Base-by-base conservation (phyloP, 2,888 invertebrate species). In the Cecidostiba fungosa region DNA sequence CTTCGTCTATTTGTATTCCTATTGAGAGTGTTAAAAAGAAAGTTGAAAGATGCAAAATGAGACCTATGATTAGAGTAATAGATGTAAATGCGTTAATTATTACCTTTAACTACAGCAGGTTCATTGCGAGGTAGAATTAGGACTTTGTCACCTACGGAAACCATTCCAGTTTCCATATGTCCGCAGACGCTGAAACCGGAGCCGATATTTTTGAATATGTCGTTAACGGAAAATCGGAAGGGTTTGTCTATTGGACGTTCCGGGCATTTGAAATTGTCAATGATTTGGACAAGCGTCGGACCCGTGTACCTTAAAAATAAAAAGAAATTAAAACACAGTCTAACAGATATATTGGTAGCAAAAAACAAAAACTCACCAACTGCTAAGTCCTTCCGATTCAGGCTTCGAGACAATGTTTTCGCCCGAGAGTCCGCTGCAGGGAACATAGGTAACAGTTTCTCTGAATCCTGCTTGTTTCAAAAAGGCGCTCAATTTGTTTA, bases 371-470 rank as follows among this genome's bases (percentile, higher is more conserved):
- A 66, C 86, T 89, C 88, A 93, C 96, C 95, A 98, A 90, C 94
- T 95, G 88, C 94, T 93, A 72, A 96, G 94, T 89, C 94, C 95
- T 86, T 94, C 94, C 91, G 96, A 96, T 62, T 94, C 95, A 0
- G 97, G 95, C 78, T 95, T 93, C 86, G 96, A 95, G 0, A 96
- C 95, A 82, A 99, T 94, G 94, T 99, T 99, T 92, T 98, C 98
- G 14, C 99, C 99, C 0, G 96, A 97, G n/a, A 99, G 94, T 3
- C 99, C 99, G 88, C 98, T 98, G 91, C 99, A 98, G 3, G 99
- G 99, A 23, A 99, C 97, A 93, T 96, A 99, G 1, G 95, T 96
- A 0, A 99, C 96, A 92, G 98, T 97, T 47, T 98, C 98, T 91
- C 97, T 97, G 92, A 97, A 99, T 1, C 99, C 99, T 26, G 97